Conservation (phyloP, 2,888 invertebrate genomes). For the Chaetogeoica ovagalla region DNA sequence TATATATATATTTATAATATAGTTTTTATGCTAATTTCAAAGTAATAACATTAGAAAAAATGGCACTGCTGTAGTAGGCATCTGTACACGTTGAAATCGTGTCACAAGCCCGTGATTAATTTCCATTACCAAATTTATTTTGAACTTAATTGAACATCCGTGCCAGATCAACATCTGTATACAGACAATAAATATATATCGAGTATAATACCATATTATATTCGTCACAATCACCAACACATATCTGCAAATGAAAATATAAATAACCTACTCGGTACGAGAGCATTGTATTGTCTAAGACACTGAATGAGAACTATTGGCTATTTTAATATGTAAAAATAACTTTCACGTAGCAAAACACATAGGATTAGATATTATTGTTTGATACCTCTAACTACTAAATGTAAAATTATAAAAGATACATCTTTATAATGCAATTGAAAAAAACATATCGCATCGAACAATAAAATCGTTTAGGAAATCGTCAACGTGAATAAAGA, state of each 20-base stretch:
- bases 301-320: not conserved
- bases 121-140: conserved; percentile 6
- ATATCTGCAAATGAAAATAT: conserved; percentile 1
- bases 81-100: conserved; percentile 4
- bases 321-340: not conserved
- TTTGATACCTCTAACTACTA: not conserved
- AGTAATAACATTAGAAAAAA: not conserved
- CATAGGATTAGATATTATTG: not conserved
- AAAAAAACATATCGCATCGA: not conserved
- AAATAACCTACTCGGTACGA: not conserved
- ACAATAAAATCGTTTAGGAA: not conserved
- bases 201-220: not conserved
- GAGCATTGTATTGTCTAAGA: conserved; percentile 14
- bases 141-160: conserved; percentile 15
- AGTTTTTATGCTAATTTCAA: conserved; percentile 5
- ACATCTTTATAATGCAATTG: not conserved
- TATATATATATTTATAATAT: not conserved
- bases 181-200: not conserved
- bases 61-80: not conserved
- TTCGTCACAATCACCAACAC: conserved; percentile 6
- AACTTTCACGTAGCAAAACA: conserved; percentile 27
- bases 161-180: not conserved
- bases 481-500: conserved; percentile 4
- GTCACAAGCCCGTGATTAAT: conserved; percentile 8
- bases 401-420: too few relatives aligned